Evolutionary conservation across 2,113 vertebrate species (phyloP), one percentile per base, ranked within the genome.

Genomic region (Hypanus sabinus): DNA sequence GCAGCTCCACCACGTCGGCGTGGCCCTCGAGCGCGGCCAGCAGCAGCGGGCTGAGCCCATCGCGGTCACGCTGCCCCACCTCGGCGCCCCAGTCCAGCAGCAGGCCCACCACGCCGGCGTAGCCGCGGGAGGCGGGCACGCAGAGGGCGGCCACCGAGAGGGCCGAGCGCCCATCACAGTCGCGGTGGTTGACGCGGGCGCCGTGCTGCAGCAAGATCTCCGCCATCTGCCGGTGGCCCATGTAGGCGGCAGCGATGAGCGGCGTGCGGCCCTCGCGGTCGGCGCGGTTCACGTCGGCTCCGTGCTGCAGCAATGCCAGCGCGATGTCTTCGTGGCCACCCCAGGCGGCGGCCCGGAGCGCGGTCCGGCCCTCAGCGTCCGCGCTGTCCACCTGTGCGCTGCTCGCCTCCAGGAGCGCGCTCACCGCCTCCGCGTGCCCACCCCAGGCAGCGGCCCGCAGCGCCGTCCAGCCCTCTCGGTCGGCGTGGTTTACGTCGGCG

Each of bases 401-500:
- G 5, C 85, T 60, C 0, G 96, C 96, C 30, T 96, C 96, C 77
- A 98, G 95, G 22, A 97, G 95, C 30, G 96, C 94, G 0, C 94
- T 94, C 1, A 97, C 96, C 0, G 95, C 96, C 79, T 97, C 96
- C 0, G 94, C 94, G 94, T 97, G 96, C 16, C 97, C 97, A 12
- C 96, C 97, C 97, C 97, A 97, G 5, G 97, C 96, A 0, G 97
- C 97, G 46, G 97, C 96, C n/a, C 97, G 97, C 33, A 98, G 94
- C 0, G 97, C 96, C 0, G 97, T 97, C 97, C 97, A 98, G 71
- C 97, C 97, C 93, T 97, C 97, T 16, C 83, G 94, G 94, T 98
- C 97, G 0, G 95, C 95, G 27, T 97, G 97, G 94, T 98, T 96
- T 94, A 96, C 94, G n/a, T 24, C 22, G 36, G 94, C 94, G 5